Base-by-base conservation (phyloP, 2,113 vertebrate genomes). In the Amazona guildingii region DNA sequence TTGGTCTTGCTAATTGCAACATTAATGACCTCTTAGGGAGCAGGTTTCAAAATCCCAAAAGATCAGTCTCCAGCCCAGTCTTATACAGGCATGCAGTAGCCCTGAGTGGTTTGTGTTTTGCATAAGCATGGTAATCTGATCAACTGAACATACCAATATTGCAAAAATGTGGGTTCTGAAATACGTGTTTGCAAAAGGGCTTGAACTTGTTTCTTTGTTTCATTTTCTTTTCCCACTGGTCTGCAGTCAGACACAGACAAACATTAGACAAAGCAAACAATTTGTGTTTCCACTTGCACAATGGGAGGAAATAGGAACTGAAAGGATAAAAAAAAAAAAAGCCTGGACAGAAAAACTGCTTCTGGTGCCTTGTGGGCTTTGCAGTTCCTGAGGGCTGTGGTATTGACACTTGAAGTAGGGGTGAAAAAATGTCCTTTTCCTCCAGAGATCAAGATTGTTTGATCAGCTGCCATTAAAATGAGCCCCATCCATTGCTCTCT, bases 301-400 rank as follows among this genome's bases (percentile, higher is more conserved):
- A 94, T 92, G 66, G 89, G 76, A 96, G 90, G 97, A 96, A 96
- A 95, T 83, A 70, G 61, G 64, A 97, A 95, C 68, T 88, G 68
- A 91, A 80, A 73, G 63, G 82, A 85, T 57, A 9, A 75, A 46
- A 68, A 66, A 67, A 59, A 66, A 68, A 63, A 14, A 46, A 57
- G 3, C 7, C 35, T 74, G 44, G 37, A 69, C 73, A 85, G 55
- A 90, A 87, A 91, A 94, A 24, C 73, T 61, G 6, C 49, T 96
- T 94, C 79, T 94, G 46, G 31, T 91, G 77, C 79, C 73, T 70
- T 80, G 90, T 92, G 85, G 78, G 86, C 63, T 95, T 93, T 97
- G 61, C 87, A 94, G 68, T 82, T 94, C 46, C 7, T 35, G 52
- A 81, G 41, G 29, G 25, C 41, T 80, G 52, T 57, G 31, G 48